Evolutionary conservation across 2,113 vertebrate species (phyloP).

Genomic region (Clarias macrocephalus): DNA sequence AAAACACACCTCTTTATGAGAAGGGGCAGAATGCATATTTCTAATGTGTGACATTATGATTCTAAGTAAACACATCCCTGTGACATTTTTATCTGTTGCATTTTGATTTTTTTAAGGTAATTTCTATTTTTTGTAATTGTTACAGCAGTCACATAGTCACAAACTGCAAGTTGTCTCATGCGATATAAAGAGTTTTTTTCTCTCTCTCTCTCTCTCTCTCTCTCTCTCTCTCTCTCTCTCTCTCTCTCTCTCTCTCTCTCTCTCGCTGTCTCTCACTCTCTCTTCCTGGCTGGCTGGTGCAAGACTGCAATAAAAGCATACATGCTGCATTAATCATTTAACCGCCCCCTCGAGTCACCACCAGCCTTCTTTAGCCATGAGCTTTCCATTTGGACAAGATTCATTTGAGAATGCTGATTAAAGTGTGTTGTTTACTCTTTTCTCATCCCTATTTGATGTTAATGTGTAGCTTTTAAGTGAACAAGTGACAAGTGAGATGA

Average conservation of each 20-base stretch:
- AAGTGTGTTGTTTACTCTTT: slow-evolving; percentile 31
- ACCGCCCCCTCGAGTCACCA: slow-evolving; percentile 1
- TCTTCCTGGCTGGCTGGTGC: not conserved
- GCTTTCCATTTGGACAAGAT: slow-evolving; percentile 29
- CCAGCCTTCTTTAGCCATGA: not conserved
- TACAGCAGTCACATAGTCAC: not conserved
- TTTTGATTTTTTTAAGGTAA: not conserved
- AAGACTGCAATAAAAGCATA: slow-evolving; percentile 18
- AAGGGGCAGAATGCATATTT: slow-evolving; percentile 10
- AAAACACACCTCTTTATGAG: not conserved
- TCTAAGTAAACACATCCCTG: not conserved
- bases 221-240: not conserved
- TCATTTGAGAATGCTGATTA: slow-evolving; percentile 10
- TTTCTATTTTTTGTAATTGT: not conserved
- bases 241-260: not conserved
- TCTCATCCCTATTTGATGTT: slow-evolving; percentile 30
- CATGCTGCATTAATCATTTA: slow-evolving; percentile 18
- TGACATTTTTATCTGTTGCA: not conserved
- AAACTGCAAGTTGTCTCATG: not conserved
- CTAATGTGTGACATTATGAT: not conserved
- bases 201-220: not conserved
- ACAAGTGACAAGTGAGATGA: slow-evolving; percentile 19
- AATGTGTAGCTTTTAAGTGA: slow-evolving; percentile 35
- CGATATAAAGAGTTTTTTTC: not conserved
- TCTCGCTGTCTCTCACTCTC: not conserved